A percentile compares a stretch with the other conserved stretches of the same genome.
Conservation (phyloP, 37 sponge, comb jelly and placozoan genomes). For the Halisarca cf. caerulea region DNA sequence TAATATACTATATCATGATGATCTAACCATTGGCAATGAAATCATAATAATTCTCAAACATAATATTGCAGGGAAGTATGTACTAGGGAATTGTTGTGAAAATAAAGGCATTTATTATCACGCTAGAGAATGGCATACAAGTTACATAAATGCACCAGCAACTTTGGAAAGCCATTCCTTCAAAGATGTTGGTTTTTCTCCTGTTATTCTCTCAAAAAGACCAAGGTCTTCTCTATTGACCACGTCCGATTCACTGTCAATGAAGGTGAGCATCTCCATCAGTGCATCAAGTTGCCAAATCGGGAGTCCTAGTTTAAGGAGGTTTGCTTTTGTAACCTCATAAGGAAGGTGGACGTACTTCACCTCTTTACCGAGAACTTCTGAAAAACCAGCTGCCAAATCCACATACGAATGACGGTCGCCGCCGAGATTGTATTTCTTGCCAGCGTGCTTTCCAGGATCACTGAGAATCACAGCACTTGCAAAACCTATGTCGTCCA, state of each 20-base stretch:
- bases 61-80: too few relatives aligned
- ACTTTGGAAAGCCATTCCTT: constrained; percentile 44
- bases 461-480: constrained; percentile 43
- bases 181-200: constrained; percentile 53
- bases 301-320: constrained; percentile 22
- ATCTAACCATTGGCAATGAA: too few relatives aligned
- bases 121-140: too few relatives aligned
- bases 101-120: too few relatives aligned
- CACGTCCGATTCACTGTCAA: constrained; percentile 37
- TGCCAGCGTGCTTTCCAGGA: constrained; percentile 27
- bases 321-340: constrained; percentile 43
- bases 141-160: constrained; percentile 38
- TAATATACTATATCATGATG: too few relatives aligned
- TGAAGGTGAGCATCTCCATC: constrained; percentile 39
- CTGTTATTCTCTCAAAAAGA: constrained; percentile 43
- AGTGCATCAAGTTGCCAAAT: constrained; percentile 49
- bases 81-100: too few relatives aligned
- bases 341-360: constrained; percentile 39
- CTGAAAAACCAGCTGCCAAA: constrained; percentile 22
- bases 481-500: constrained; percentile 47
- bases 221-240: background rate
- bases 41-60: too few relatives aligned
- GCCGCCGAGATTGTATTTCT: constrained; percentile 46
- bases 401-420: constrained; percentile 42
- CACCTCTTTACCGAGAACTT: constrained; percentile 42